Base-by-base conservation (phyloP, 92 coral and sea anemone genomes). In the Zoanthus sociatus region DNA sequence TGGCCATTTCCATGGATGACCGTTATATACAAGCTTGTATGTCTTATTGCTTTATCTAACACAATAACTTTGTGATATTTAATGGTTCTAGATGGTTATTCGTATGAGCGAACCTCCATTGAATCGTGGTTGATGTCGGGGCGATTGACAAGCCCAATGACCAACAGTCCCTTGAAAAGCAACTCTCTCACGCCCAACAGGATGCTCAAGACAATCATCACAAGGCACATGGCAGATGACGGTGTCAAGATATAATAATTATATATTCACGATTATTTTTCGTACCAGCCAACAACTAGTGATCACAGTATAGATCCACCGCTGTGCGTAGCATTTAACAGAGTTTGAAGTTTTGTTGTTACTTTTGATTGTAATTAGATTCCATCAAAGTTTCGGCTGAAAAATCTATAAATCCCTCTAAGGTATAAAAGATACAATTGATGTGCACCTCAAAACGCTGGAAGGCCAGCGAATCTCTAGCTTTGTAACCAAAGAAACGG, bases 101-200 rank as follows among this genome's bases (percentile, higher is more conserved):
- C 99, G 10, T 97, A 97, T 47, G 99, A 97, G 67, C 99, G 99
- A 73, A 90, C 84, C 33, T 89, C 95, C 18, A 97, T 97, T 18
- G 95, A 93, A 77, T 93, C 96, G 8, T 97, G 99, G 99, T 86
- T 97, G 73, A 88, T 88, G 45, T 93, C 98, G 44, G 98, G 99
- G 17, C 95, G 98, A 31, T 85, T 90, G 14, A 91, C 98, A 26
- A 97, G 99, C 63, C 99, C 99, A 11, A 95, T 97, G 99, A 95
- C 97, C 61, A 97, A 97, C 84, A 95, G 95, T n/a, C 99, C 99
- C 3, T 87, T 97, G 78, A 95, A 93, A 86, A 94, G 88, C 76
- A 88, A 93, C 64, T 68, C 90, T 21, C 93, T 97, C 46, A 95
- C 97, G 0, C 97, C 99, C 15, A 97, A 97, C 87, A 93, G 97